Base-by-base conservation (phyloP, 1,140 invertebrate genomes). In the Drosophila ohnishii region DNA sequence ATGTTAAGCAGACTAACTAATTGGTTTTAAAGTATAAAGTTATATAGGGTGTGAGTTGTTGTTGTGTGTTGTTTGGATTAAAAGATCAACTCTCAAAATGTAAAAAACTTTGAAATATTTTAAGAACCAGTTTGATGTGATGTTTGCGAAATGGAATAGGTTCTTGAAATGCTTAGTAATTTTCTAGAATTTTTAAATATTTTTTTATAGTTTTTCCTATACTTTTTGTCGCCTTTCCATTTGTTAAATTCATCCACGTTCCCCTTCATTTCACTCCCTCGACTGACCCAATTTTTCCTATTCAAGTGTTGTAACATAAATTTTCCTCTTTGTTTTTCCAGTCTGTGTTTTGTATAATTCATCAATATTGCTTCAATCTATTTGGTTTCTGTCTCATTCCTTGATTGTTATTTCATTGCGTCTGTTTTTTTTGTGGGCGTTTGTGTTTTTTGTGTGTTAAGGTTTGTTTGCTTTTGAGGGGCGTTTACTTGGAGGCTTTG, bases 351-450 rank as follows among this genome's bases (percentile, higher is more conserved):
- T 67, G 56, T 72, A 64, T 71, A 86, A 86, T 82, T 78, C 66
- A 86, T 86, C 83, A 86, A 86, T 86, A 82, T 79, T 81, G 65
- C 62, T 66, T 59, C 65, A 60, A 85, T 70, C 50, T 61, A 65
- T 71, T 76, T 48, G 32, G 22, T 47, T 45, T 44, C 35, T 58
- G 72, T 75, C 45, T 58, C 37, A 63, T 60, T 51, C 19, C 44
- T 42, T 32, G 39, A 60, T 78, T 75, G 44, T 63, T 72, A 30
- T 53, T 69, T 25, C 32, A 67, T 30, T 34, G 13, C 25, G 42
- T 50, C 51, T 61, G 48, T 64, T 66, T 70, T 70, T 69, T 67
- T 82, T 55, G 59, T 37, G 80, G 80, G 72, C 65, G 62, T 75
- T 32, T 19, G 22, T 48, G 45, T 48, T 53, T 60, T 30, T 19